Evolutionary conservation across 2,113 vertebrate species (phyloP).

Genomic region (Xerus inauris): DNA sequence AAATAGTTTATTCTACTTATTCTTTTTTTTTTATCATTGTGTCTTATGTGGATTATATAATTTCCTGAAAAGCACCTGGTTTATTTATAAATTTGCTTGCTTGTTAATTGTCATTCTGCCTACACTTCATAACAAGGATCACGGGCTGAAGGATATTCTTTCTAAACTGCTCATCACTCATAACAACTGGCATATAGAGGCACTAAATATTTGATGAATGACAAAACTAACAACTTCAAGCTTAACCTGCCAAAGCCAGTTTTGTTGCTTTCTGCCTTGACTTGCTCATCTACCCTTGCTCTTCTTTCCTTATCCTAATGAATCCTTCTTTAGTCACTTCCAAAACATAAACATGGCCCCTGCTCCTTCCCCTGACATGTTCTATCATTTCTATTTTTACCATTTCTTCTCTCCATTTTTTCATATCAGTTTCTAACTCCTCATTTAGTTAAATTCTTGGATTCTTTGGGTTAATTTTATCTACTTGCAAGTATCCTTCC

Average conservation of each 20-base stretch:
- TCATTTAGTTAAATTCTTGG: not conserved
- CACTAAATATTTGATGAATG: slow-evolving; percentile 11
- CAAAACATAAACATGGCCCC: not conserved
- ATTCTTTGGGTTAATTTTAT: not conserved
- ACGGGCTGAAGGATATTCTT: not conserved
- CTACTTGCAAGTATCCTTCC: not conserved
- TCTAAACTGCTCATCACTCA: not conserved
- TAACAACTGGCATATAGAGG: not conserved
- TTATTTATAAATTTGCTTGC: not conserved
- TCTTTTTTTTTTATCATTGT: not conserved
- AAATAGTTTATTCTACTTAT: not conserved
- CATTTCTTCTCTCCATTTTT: not conserved
- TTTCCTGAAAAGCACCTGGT: not conserved
- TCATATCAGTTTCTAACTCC: not conserved
- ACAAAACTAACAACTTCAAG: not conserved
- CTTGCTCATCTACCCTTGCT: not conserved
- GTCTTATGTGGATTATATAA: not conserved
- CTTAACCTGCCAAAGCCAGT: not conserved
- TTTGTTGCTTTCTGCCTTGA: not conserved
- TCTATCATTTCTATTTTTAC: not conserved
- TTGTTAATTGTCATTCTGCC: not conserved
- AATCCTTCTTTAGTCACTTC: not conserved
- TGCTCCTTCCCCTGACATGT: rapidly evolving
- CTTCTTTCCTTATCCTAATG: not conserved
- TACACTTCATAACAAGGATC: not conserved